Evolutionary conservation across 1,140 invertebrate genomes (phyloP).

Genomic region (Drosophila ironensis): DNA sequence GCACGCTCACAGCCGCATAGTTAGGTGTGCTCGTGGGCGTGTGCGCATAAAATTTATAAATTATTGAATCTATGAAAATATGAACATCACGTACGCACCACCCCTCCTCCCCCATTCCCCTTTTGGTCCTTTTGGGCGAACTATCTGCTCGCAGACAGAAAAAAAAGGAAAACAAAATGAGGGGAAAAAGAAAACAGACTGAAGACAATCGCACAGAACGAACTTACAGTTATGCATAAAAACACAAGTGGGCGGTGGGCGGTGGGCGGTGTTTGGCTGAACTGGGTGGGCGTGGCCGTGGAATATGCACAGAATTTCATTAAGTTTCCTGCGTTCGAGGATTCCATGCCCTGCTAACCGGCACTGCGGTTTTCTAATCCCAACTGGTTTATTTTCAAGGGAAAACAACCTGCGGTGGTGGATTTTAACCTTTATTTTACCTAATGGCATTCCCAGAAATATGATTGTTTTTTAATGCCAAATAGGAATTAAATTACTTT

Average conservation of each 20-base stretch:
- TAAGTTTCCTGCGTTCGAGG: slow-evolving; percentile 45
- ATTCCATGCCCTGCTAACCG: not conserved
- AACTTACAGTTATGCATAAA: slow-evolving; percentile 68
- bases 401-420: too few relatives aligned
- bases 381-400: not conserved
- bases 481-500: too few relatives aligned
- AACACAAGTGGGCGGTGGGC: slow-evolving; percentile 2
- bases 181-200: not conserved
- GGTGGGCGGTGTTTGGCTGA: slow-evolving; percentile 8
- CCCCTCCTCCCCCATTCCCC: slow-evolving; percentile 1
- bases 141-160: slow-evolving; percentile 38
- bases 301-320: slow-evolving; percentile 80
- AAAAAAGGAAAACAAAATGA: not conserved
- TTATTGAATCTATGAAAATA: slow-evolving; percentile 81
- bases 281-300: slow-evolving; percentile 42
- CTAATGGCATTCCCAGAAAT: too few relatives aligned
- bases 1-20: slow-evolving; percentile 27
- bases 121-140: slow-evolving; percentile 1
- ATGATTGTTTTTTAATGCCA: too few relatives aligned
- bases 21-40: slow-evolving; percentile 13
- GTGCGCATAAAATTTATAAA: slow-evolving; percentile 71
- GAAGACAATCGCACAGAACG: slow-evolving; percentile 60
- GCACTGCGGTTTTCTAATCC: slow-evolving; percentile 1
- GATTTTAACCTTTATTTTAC: too few relatives aligned
- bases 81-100: slow-evolving; percentile 72